Evolutionary conservation across 2,113 vertebrate genomes (phyloP).

Genomic region (Neolamprologus falcicula): DNA sequence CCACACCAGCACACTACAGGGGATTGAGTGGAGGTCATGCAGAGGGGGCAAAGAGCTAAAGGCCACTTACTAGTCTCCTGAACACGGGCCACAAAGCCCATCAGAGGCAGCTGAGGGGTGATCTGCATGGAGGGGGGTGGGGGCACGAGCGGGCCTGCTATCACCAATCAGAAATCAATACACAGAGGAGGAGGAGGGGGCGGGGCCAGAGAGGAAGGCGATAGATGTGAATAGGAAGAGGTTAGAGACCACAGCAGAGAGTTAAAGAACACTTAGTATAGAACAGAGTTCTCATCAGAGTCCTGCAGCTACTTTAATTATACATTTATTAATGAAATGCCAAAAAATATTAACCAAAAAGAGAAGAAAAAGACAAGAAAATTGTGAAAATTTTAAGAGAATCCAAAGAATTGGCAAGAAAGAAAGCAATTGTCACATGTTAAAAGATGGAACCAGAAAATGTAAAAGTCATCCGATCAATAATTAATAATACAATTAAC

Average conservation of each 20-base stretch:
- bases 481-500: not conserved
- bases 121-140: slow-evolving; percentile 98
- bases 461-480: not conserved
- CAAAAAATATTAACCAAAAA: not conserved
- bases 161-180: slow-evolving; percentile 52
- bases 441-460: not conserved
- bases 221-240: not conserved
- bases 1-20: not conserved
- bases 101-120: slow-evolving; percentile 98
- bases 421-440: not conserved
- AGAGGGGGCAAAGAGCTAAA: slow-evolving; percentile 45
- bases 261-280: not conserved
- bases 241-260: not conserved
- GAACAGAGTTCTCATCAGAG: not conserved
- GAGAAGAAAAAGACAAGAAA: not conserved
- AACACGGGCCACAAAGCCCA: slow-evolving; percentile 99
- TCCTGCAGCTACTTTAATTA: not conserved
- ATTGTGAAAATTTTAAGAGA: no score
- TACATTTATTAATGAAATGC: not conserved
- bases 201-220: not conserved
- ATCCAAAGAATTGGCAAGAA: not conserved
- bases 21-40: slow-evolving; percentile 11
- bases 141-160: slow-evolving; percentile 87
- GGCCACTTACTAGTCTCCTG: slow-evolving; percentile 99
- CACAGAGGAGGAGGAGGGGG: not conserved